A percentile compares a stretch with the other conserved stretches of the same genome.
phyloP scores from a whole-genome alignment of 1,140 invertebrate species.

The Vanessa atalanta region DNA sequence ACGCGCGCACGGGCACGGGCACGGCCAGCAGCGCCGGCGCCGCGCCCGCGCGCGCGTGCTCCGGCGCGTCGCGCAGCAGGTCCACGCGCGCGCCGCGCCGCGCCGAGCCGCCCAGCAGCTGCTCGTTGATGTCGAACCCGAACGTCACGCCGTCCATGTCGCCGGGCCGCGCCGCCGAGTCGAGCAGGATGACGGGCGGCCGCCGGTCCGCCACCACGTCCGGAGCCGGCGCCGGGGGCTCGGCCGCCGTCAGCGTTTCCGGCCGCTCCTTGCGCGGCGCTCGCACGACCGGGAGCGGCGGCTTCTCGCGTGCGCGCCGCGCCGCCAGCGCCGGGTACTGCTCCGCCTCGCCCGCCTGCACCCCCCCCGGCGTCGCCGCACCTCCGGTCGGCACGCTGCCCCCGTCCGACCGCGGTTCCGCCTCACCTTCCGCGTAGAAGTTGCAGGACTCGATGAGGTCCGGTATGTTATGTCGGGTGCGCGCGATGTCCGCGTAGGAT shows the following conservation, averaged over 20 bases:
- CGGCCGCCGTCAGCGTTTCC: slow-evolving; percentile 16
- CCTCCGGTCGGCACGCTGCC: slow-evolving; percentile 32
- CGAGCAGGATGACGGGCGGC: slow-evolving; percentile 84
- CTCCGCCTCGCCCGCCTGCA: slow-evolving; percentile 39
- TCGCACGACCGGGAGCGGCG: slow-evolving; percentile 9
- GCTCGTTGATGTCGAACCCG: slow-evolving; percentile 86
- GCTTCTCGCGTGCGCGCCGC: slow-evolving; percentile 37
- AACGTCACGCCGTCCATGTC: slow-evolving; percentile 83
- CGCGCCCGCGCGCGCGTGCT: slow-evolving; percentile 26
- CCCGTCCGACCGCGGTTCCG: slow-evolving; percentile 26
- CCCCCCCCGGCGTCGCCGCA: slow-evolving; percentile 35
- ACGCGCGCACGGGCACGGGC: slow-evolving; percentile 31
- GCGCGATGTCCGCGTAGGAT: slow-evolving; percentile 88
- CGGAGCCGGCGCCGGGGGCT: slow-evolving; percentile 58
- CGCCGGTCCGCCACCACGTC: slow-evolving; percentile 74
- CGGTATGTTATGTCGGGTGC: slow-evolving; percentile 80
- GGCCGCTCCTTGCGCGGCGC: slow-evolving; percentile 39
- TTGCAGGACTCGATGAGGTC: slow-evolving; percentile 79
- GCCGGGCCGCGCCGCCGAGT: slow-evolving; percentile 77
- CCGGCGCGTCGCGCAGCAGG: slow-evolving; percentile 27
- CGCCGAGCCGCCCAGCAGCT: slow-evolving; percentile 76
- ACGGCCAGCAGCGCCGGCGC: slow-evolving; percentile 16
- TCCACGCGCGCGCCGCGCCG: slow-evolving; percentile 45
- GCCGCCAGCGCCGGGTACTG: slow-evolving; percentile 57
- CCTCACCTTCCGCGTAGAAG: slow-evolving; percentile 64